Evolutionary conservation across 2,113 vertebrate species (phyloP).

Genomic region (Aspiorhynchus laticeps): DNA sequence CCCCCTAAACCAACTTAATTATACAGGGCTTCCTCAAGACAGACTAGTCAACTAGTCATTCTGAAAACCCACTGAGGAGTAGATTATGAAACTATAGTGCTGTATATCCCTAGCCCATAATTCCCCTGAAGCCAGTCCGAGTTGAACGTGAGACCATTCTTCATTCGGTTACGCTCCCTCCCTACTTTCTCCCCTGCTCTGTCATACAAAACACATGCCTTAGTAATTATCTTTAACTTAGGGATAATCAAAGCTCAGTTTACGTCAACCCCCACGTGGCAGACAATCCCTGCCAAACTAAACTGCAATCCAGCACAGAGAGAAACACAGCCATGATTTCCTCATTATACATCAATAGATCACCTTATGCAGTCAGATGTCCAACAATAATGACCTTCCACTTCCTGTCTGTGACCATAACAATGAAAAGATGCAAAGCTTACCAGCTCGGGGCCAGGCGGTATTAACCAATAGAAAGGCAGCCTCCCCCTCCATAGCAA

Average conservation of each 20-base stretch:
- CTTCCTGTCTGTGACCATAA: slow-evolving; percentile 72
- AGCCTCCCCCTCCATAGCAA: slow-evolving; percentile 72
- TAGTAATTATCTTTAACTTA: slow-evolving; percentile 62
- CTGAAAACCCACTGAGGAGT: background rate
- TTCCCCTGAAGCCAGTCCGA: background rate
- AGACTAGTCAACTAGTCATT: slow-evolving; percentile 2
- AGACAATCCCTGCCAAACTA: slow-evolving; percentile 1
- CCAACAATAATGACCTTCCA: slow-evolving; percentile 57
- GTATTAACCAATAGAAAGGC: slow-evolving; percentile 63
- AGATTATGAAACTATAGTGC: background rate
- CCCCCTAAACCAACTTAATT: slow-evolving; percentile 27
- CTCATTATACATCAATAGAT: slow-evolving; percentile 46
- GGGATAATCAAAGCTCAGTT: slow-evolving; percentile 60
- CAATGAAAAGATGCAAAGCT: slow-evolving; percentile 63
- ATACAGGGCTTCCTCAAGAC: background rate
- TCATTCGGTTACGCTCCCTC: background rate
- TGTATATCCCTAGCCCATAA: slow-evolving; percentile 19
- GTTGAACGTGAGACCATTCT: slow-evolving; percentile 1
- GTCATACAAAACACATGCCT: slow-evolving; percentile 56
- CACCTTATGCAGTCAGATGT: background rate
- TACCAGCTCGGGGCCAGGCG: background rate
- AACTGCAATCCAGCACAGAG: background rate
- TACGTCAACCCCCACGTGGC: background rate
- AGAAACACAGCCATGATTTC: background rate
- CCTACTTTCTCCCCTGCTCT: slow-evolving; percentile 7